Conservation (phyloP, 2,888 invertebrate genomes). For the Aricia artaxerxes region DNA sequence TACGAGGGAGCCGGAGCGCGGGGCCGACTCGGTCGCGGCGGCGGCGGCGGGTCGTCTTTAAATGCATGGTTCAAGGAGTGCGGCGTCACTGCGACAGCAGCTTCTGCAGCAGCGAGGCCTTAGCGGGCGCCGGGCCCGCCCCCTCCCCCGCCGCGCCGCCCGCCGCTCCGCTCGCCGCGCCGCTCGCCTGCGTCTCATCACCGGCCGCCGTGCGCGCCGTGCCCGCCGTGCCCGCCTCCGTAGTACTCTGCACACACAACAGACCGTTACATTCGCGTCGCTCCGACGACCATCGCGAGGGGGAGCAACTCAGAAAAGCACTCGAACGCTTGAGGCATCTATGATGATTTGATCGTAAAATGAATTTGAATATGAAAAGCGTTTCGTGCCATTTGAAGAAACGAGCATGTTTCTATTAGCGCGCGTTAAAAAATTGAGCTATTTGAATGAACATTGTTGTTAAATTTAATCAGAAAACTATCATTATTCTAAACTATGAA, state of each 20-base stretch:
- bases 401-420: conserved; percentile 22
- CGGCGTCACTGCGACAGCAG: conserved; percentile 87
- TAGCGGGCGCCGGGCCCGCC: conserved; percentile 60
- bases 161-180: conserved; percentile 41
- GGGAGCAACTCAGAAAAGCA: conserved; percentile 8
- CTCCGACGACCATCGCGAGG: neutral
- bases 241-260: conserved; percentile 66
- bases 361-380: conserved; percentile 23
- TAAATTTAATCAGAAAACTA: neutral
- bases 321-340: conserved; percentile 20
- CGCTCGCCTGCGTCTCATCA: conserved; percentile 41
- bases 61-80: conserved; percentile 59
- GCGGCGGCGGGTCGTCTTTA: conserved; percentile 55
- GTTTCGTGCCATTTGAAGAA: conserved; percentile 20
- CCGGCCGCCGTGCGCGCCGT: conserved; percentile 52
- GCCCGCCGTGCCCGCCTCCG: conserved; percentile 75
- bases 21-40: conserved; percentile 51
- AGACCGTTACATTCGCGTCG: conserved; percentile 18
- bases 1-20: conserved; percentile 69
- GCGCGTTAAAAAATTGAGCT: neutral
- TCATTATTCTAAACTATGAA: neutral
- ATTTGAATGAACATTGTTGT: neutral
- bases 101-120: conserved; percentile 91
- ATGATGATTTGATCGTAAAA: conserved; percentile 22
- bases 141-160: conserved; percentile 44